Percentiles rank a stretch among this genome's conserved stretches.
Conservation (phyloP, 2,113 vertebrate genomes). For the Rissa tridactyla region DNA sequence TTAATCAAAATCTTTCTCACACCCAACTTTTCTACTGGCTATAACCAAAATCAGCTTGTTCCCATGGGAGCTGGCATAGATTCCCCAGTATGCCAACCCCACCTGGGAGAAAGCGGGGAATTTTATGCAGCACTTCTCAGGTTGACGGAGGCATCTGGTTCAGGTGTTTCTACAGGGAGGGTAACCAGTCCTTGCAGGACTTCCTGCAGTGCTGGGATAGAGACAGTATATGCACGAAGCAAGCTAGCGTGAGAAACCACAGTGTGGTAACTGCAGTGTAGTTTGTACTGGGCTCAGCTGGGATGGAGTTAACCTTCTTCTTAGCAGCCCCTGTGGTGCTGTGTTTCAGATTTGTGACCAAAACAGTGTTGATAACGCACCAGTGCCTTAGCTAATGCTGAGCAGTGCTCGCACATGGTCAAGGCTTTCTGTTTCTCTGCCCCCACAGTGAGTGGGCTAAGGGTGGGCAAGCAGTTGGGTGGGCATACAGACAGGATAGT, state of each 20-base stretch:
- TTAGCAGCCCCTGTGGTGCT: background rate
- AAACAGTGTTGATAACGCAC: background rate
- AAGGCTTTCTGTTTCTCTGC: background rate
- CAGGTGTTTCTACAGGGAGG: background rate
- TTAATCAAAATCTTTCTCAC: background rate
- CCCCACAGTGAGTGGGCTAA: fast-evolving
- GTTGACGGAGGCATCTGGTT: background rate
- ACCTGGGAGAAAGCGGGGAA: background rate
- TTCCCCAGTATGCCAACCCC: background rate
- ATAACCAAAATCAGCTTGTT: background rate
- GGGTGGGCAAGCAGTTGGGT: fast-evolving
- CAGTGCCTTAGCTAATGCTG: background rate
- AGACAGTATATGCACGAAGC: background rate
- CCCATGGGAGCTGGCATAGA: background rate
- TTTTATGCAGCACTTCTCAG: background rate
- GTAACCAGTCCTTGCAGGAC: background rate
- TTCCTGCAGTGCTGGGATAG: background rate
- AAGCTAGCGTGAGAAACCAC: background rate
- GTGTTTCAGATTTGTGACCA: background rate
- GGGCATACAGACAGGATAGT: background rate
- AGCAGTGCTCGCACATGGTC: background rate
- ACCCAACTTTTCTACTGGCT: background rate
- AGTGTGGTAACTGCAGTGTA: background rate
- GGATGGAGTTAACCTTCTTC: background rate
- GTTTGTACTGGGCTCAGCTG: background rate